Conservation (phyloP, 1,140 invertebrate species). For the Dryas iulia region DNA sequence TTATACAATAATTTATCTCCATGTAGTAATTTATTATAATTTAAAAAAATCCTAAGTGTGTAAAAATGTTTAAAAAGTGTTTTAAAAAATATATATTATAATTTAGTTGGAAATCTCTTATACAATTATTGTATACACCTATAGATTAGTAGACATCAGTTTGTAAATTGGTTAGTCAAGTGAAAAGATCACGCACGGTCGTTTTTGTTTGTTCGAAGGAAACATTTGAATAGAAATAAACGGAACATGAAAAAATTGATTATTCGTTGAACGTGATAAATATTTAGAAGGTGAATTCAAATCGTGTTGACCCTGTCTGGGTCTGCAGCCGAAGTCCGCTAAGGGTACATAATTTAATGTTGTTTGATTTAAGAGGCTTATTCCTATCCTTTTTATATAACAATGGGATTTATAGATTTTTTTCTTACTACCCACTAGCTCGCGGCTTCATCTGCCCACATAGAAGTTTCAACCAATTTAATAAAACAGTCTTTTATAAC, state of each 20-base stretch:
- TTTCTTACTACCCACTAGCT: too few relatives aligned
- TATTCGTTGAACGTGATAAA: conserved; percentile 47
- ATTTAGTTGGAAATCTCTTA: too few relatives aligned
- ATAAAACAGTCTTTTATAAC: too few relatives aligned
- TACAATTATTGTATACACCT: too few relatives aligned
- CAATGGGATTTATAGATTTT: neutral
- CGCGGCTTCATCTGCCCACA: too few relatives aligned
- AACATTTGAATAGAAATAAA: conserved; percentile 26
- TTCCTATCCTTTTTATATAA: neutral
- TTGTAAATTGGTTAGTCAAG: neutral
- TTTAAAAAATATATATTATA: too few relatives aligned
- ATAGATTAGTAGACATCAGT: neutral
- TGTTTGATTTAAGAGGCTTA: conserved; percentile 15
- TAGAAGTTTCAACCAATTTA: too few relatives aligned
- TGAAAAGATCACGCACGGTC: neutral
- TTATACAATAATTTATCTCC: too few relatives aligned
- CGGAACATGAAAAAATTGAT: conserved; percentile 38
- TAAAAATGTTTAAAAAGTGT: too few relatives aligned
- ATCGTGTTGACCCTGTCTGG: conserved; percentile 53
- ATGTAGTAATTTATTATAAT: too few relatives aligned
- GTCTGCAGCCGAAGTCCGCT: conserved; percentile 41
- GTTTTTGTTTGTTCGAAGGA: neutral
- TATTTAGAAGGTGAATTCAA: conserved; percentile 56
- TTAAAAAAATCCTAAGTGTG: too few relatives aligned
- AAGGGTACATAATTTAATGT: conserved; percentile 38